Conservation (phyloP, 1,140 invertebrate genomes). For the Drosophila oshimai region DNA sequence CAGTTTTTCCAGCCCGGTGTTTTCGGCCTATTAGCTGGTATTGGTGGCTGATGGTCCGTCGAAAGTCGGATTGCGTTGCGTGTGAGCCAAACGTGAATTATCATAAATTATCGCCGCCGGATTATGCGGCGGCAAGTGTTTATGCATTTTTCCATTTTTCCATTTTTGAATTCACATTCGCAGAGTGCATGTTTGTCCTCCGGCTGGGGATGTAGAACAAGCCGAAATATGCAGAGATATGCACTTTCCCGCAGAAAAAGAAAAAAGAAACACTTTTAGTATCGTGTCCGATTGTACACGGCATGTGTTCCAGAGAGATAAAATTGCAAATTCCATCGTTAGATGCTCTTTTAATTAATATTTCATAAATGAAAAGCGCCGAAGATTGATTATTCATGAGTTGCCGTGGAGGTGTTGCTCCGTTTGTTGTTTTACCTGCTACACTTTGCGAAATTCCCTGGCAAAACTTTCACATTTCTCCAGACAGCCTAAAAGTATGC, state of each 20-base stretch:
- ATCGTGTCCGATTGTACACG: conserved; percentile 5
- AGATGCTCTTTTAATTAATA: conserved; percentile 46
- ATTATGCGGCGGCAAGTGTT: conserved; percentile 54
- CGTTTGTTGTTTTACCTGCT: background rate
- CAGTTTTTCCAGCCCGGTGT: conserved; percentile 13
- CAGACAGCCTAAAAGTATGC: conserved; percentile 47
- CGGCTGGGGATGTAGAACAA: conserved; percentile 53
- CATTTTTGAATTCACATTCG: conserved; percentile 7
- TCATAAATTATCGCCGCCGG: conserved; percentile 66
- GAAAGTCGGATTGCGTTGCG: conserved; percentile 73
- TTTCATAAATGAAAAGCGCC: conserved; percentile 45
- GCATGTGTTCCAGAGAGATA: conserved; percentile 40
- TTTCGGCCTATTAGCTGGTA: conserved; percentile 52
- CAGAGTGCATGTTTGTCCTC: conserved; percentile 7
- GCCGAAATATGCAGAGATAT: conserved; percentile 28
- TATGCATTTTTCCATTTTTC: too few relatives aligned
- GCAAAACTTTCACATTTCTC: conserved; percentile 2
- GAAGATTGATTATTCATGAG: conserved; percentile 47
- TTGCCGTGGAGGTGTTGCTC: conserved; percentile 1
- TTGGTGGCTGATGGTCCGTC: conserved; percentile 36
- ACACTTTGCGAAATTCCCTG: conserved; percentile 14
- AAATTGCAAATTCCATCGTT: conserved; percentile 48
- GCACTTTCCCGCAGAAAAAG: conserved; percentile 56
- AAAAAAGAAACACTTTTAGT: conserved; percentile 34
- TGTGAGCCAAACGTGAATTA: conserved; percentile 58